Base-by-base conservation (phyloP, 2,113 vertebrate genomes). In the Oreochromis aureus region DNA sequence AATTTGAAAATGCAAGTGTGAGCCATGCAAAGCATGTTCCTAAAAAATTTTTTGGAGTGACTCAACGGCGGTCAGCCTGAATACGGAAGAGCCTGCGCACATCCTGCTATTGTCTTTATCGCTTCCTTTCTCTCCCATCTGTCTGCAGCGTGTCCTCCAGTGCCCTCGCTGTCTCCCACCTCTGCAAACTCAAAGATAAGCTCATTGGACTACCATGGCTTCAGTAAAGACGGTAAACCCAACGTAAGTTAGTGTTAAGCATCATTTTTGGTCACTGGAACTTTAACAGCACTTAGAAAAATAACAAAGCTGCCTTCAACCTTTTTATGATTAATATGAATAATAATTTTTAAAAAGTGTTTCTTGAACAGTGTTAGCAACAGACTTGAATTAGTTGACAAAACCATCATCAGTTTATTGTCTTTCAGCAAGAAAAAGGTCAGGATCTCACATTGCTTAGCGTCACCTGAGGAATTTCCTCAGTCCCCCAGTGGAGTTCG, bases 341-440 rank as follows among this genome's bases (percentile, higher is more conserved):
- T 22, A 78, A 81, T 34, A 69, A 69, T 16, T 32, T 12, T 66
- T 13, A 2, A 13, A 63, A 19, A 22, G 63, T 4, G 0, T 24
- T 34, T 79, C 27, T 85, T 53, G 19, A 53, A 36, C 30, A 36
- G 2, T 32, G 11, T 80, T 1, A 16, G 18, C 30, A 54, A 81
- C 10, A 59, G 46, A 76, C 16, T 18, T 51, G n/a, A 16, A 12
- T 55, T 92, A 90, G 12, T 90, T 93, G 94, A 96, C 95, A 95
- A 95, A 96, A 96, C 94, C 92, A 91, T 95, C 87, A 92, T 95
- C 93, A 96, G 94, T 96, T 96, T 96, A 96, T 96, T 96, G 95
- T 96, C 94, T 95, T 94, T 95, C 91, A 94, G 95, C 94, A 93
- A 95, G 94, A 93, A 94, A 94, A 95, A 95, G 87, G 92, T 94